phyloP scores from a whole-genome alignment of 2,113 vertebrate genomes.

The Proteles cristata region DNA sequence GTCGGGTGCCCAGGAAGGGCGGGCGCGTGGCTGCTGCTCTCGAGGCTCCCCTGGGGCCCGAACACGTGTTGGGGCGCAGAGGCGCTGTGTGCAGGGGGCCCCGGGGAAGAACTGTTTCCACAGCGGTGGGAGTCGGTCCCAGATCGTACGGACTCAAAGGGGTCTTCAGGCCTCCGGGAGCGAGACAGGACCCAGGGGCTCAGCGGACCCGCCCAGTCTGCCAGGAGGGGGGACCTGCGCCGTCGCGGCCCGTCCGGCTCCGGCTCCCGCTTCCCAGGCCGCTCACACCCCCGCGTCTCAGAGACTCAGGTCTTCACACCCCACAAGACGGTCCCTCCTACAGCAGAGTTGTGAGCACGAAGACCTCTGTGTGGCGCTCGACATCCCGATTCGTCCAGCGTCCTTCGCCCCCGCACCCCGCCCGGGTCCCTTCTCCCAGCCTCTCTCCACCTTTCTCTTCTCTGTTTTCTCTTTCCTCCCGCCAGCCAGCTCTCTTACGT shows the following conservation, averaged over 20 bases:
- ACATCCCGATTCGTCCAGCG: background rate
- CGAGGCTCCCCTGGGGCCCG: too few species aligned
- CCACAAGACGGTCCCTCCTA: background rate
- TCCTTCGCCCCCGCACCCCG: background rate
- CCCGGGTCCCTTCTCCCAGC: background rate
- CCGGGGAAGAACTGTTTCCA: background rate
- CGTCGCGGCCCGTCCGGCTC: background rate
- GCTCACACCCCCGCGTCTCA: background rate
- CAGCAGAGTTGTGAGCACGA: background rate
- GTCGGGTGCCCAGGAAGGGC: background rate
- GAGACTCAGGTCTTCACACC: background rate
- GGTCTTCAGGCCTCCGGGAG: background rate
- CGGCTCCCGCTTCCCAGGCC: background rate
- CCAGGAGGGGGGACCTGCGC: too few species aligned
- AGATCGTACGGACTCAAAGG: fast-evolving
- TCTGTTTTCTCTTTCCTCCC: background rate
- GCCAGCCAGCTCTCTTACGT: background rate
- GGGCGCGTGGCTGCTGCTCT: background rate
- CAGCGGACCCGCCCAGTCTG: background rate
- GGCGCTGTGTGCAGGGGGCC: background rate
- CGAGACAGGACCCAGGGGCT: background rate
- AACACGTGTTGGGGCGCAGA: too few species aligned
- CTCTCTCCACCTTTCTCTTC: background rate
- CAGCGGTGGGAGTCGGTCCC: background rate
- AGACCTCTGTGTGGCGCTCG: background rate